Evolutionary conservation across 2,888 invertebrate genomes (phyloP).

Genomic region (Gandaritis pyraliata): DNA sequence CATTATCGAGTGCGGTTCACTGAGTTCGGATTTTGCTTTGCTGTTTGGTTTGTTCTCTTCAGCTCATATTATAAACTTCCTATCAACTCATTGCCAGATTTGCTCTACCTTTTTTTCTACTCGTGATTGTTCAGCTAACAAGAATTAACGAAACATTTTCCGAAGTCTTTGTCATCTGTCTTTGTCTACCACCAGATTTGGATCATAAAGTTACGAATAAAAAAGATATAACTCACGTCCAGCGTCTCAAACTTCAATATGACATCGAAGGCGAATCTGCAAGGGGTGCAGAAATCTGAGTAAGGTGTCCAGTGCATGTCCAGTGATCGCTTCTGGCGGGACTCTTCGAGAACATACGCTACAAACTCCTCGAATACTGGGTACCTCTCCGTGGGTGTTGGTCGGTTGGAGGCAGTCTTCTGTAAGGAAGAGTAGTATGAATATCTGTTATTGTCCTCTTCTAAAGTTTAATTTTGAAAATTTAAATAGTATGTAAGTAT

Average conservation of each 20-base stretch:
- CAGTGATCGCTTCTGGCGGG: slow-evolving; percentile 85
- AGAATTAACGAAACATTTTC: no score
- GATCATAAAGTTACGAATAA: no score
- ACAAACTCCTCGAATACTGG: slow-evolving; percentile 94
- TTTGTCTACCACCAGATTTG: no score
- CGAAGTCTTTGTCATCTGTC: no score
- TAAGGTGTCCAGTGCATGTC: slow-evolving; percentile 97
- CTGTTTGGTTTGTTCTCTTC: not conserved
- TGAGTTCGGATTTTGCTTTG: not conserved
- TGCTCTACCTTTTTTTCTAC: no score
- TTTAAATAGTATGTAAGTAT: no score
- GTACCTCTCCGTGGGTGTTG: slow-evolving; percentile 80
- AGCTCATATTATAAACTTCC: not conserved
- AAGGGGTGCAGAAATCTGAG: slow-evolving; percentile 93
- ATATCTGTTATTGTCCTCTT: no score
- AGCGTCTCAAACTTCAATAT: slow-evolving; percentile 93
- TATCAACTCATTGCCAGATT: no score
- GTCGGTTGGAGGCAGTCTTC: slow-evolving; percentile 50
- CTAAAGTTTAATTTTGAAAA: no score
- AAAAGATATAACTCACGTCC: slow-evolving; percentile 78
- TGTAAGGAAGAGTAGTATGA: slow-evolving; percentile 40
- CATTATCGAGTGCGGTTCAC: not conserved
- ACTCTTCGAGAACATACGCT: slow-evolving; percentile 89
- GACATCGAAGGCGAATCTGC: slow-evolving; percentile 91
- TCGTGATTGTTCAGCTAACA: no score